Percentiles rank a stretch among this genome's conserved stretches.
phyloP scores from a whole-genome alignment of 2,113 vertebrate genomes.

The Otocyon megalotis region DNA sequence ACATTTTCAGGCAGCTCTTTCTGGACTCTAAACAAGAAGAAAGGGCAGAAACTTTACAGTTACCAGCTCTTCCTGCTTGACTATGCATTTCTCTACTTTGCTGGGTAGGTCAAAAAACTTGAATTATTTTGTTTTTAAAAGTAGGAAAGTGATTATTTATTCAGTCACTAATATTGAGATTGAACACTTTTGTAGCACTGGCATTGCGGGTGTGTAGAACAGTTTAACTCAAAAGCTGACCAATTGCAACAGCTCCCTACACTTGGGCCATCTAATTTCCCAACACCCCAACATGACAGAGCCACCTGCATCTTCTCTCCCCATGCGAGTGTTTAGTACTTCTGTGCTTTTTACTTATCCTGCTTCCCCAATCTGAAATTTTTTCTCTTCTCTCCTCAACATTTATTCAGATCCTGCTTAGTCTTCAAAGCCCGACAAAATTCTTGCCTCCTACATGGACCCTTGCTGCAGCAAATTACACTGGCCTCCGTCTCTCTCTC shows the following conservation, averaged over 20 bases:
- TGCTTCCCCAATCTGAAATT: neutral
- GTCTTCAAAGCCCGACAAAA: neutral
- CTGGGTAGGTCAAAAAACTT: neutral
- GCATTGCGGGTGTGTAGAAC: neutral
- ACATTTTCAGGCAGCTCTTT: neutral
- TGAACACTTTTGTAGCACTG: neutral
- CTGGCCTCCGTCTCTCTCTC: accelerated
- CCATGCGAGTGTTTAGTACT: neutral
- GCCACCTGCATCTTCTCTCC: neutral
- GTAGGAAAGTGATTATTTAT: conserved; percentile 11
- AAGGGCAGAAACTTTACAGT: neutral
- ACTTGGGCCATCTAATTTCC: neutral
- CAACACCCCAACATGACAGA: neutral
- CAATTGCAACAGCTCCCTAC: neutral
- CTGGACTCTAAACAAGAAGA: neutral
- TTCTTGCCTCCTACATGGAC: neutral
- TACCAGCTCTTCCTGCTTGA: neutral
- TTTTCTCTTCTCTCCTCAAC: neutral
- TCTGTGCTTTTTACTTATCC: neutral
- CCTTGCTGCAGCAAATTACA: neutral
- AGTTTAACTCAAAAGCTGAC: neutral
- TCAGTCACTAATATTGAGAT: conserved; percentile 1
- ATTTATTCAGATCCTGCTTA: neutral
- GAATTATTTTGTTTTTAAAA: conserved; percentile 5
- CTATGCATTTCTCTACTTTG: neutral